Percentiles rank a stretch among this genome's conserved stretches.
phyloP scores from a whole-genome alignment of 2,888 invertebrate genomes.

The Chromoteleia sp. region DNA sequence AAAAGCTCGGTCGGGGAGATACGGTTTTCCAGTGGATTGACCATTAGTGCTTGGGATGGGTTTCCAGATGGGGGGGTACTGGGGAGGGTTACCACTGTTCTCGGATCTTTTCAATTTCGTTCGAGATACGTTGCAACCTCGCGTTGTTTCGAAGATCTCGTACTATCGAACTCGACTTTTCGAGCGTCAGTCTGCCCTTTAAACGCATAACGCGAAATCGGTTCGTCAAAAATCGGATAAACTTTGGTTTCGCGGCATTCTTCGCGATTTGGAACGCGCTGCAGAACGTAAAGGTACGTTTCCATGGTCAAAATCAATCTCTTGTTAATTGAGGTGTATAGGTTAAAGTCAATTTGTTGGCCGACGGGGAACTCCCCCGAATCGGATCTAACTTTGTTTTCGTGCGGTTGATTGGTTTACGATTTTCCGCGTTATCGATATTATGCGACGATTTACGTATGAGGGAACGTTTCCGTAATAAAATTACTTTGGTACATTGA shows the following conservation, averaged over 20 bases:
- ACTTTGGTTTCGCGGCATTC: constrained; percentile 9
- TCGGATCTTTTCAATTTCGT: constrained; percentile 50
- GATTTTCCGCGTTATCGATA: constrained; percentile 9
- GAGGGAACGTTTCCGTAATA: constrained; percentile 9
- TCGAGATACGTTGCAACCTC: constrained; percentile 23
- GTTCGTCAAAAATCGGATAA: constrained; percentile 3
- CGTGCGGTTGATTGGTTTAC: constrained; percentile 5
- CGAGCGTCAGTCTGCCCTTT: background rate
- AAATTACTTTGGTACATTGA: constrained; percentile 11
- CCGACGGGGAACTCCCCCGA: background rate
- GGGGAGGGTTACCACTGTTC: constrained; percentile 8
- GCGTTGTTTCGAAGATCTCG: constrained; percentile 21
- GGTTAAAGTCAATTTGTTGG: constrained; percentile 15
- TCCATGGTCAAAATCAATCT: background rate
- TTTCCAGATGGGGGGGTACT: constrained; percentile 12
- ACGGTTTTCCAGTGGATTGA: constrained; percentile 39
- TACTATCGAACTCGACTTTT: constrained; percentile 5
- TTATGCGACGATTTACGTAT: constrained; percentile 15
- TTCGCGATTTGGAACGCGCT: background rate
- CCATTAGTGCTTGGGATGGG: constrained; percentile 33
- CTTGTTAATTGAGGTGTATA: constrained; percentile 9
- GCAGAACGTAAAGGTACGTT: background rate
- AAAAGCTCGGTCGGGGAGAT: constrained; percentile 16
- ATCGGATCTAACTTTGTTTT: constrained; percentile 7
- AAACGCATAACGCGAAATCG: constrained; percentile 6